Conservation (phyloP, 1,140 invertebrate species). For the Dreissena rostriformis region DNA sequence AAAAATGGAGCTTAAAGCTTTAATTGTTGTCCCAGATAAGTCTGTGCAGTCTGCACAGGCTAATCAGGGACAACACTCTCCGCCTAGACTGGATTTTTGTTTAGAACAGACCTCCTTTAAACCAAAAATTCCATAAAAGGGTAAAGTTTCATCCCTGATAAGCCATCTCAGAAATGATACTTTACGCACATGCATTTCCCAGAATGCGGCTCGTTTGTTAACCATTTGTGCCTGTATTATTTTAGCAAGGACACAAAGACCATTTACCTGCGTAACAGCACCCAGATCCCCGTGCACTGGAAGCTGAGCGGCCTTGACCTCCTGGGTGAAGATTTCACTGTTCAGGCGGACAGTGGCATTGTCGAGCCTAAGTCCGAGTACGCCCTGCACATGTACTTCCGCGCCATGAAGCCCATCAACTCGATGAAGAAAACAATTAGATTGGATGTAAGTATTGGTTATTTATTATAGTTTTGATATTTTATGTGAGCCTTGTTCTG, state of each 20-base stretch:
- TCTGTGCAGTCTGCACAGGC: no score
- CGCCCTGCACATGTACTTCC: conserved; percentile 79
- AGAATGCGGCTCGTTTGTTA: no score
- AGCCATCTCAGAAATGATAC: no score
- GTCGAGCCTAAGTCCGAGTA: conserved; percentile 79
- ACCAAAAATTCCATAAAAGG: no score
- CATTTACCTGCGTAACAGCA: conserved; percentile 80
- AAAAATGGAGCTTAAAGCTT: no score
- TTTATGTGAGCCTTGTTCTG: neutral
- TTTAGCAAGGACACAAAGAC: conserved; percentile 81
- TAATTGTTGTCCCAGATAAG: no score
- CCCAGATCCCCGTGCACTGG: conserved; percentile 81
- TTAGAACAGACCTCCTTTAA: no score
- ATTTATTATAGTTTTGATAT: neutral
- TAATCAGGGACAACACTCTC: no score
- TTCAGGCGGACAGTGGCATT: conserved; percentile 77
- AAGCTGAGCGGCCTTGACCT: conserved; percentile 79
- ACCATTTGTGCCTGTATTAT: conserved; percentile 5
- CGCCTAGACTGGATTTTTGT: no score
- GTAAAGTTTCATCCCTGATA: no score
- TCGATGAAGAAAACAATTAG: conserved; percentile 78
- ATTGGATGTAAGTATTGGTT: conserved; percentile 72
- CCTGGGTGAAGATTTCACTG: conserved; percentile 81
- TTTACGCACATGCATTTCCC: no score
- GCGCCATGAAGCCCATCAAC: conserved; percentile 79